A percentile compares a stretch with the other conserved stretches of the same genome.
Evolutionary conservation across 2,797 vertebrate genomes (phyloP).

Genomic region (Potorous gilbertii): DNA sequence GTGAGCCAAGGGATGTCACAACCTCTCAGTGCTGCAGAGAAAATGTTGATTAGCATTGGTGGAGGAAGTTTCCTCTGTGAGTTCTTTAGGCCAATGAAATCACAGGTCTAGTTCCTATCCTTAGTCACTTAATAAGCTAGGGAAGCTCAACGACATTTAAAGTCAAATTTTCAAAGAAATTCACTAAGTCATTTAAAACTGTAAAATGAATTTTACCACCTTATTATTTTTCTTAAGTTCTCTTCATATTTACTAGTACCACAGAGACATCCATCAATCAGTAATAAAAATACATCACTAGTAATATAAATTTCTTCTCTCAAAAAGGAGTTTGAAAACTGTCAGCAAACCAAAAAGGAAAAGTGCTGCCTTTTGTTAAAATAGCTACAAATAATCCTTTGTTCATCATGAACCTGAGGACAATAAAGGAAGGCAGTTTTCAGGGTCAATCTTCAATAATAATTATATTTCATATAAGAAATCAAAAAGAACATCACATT

Average conservation of each 20-base stretch:
- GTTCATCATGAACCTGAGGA: not conserved
- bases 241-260: conserved; percentile 4
- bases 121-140: not conserved
- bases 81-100: not conserved
- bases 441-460: not conserved
- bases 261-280: not conserved
- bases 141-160: conserved; percentile 23
- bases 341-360: not conserved
- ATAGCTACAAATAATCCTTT: conserved; percentile 39
- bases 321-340: conserved; percentile 7
- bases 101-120: not conserved
- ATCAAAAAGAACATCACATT: not conserved
- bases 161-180: conserved; percentile 13
- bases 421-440: conserved; percentile 14
- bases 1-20: not conserved
- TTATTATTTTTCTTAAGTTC: not conserved
- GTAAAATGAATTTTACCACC: not conserved
- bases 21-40: not conserved
- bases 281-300: not conserved
- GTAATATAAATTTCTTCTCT: conserved; percentile 25
- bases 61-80: not conserved
- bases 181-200: conserved; percentile 34
- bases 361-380: not conserved
- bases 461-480: not conserved
- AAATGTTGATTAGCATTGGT: not conserved